Evolutionary conservation across 2,797 vertebrate species (phyloP).

Genomic region (Coreius guichenoti): DNA sequence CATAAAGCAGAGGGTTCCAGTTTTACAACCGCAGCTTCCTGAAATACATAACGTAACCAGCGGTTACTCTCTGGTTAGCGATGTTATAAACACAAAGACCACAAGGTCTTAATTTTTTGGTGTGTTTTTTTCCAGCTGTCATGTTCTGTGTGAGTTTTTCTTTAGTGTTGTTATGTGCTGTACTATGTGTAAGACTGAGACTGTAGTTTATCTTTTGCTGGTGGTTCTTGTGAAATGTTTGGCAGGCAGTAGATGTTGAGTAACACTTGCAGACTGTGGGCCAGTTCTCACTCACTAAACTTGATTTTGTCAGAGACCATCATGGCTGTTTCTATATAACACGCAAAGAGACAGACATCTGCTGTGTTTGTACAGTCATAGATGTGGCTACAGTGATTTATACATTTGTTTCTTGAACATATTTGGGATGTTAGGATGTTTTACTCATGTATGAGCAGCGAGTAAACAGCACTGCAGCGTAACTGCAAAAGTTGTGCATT

Average conservation of each 20-base stretch:
- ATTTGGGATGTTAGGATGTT: conserved; percentile 4
- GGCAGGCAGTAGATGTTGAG: conserved; percentile 35
- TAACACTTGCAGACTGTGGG: conserved; percentile 15
- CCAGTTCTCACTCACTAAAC: conserved; percentile 15
- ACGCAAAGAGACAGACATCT: neutral
- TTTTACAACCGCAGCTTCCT: neutral
- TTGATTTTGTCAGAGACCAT: conserved; percentile 32
- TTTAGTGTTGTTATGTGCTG: neutral
- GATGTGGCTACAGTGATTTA: neutral
- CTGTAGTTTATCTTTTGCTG: conserved; percentile 16
- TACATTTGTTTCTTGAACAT: neutral
- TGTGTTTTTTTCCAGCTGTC: neutral
- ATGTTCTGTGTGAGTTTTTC: neutral
- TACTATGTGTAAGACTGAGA: neutral
- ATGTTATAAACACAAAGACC: neutral
- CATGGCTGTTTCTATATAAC: conserved; percentile 13
- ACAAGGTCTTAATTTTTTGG: conserved; percentile 10
- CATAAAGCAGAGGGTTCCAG: neutral
- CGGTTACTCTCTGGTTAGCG: neutral
- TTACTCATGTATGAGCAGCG: neutral
- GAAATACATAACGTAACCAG: neutral
- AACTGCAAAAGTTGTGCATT: neutral
- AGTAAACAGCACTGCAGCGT: neutral
- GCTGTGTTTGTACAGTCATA: conserved; percentile 5
- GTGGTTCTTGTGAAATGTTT: conserved; percentile 33